Conservation (phyloP, 1,140 invertebrate genomes). For the Colletes latitarsis region DNA sequence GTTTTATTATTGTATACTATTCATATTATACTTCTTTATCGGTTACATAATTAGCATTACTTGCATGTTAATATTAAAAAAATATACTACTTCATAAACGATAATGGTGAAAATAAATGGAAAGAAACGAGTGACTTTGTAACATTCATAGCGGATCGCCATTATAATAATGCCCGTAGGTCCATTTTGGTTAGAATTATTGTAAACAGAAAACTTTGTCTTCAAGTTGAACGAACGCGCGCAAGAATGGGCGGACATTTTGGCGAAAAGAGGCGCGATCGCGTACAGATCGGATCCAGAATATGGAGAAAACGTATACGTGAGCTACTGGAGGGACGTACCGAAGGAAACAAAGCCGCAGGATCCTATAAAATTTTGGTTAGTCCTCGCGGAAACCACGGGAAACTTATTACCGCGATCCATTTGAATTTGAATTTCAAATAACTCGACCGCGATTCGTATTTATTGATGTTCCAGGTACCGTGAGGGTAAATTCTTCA, state of each 20-base stretch:
- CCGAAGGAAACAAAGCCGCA: constrained; percentile 65
- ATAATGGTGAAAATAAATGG: too few relatives aligned
- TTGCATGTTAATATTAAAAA: too few relatives aligned
- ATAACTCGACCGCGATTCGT: not conserved
- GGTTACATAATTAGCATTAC: too few relatives aligned
- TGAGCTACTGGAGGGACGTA: constrained; percentile 81
- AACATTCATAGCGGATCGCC: too few relatives aligned
- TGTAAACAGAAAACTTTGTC: not conserved
- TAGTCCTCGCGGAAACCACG: constrained; percentile 27
- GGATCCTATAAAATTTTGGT: constrained; percentile 73
- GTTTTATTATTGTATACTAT: too few relatives aligned
- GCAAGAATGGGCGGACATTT: constrained; percentile 85
- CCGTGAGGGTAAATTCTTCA: constrained; percentile 64
- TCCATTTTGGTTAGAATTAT: too few relatives aligned
- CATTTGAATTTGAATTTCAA: constrained; percentile 6
- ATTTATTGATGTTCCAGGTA: constrained; percentile 52
- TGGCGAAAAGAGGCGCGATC: constrained; percentile 83
- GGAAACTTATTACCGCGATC: constrained; percentile 6
- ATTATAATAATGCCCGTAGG: too few relatives aligned
- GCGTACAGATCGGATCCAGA: constrained; percentile 79
- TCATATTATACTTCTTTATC: too few relatives aligned
- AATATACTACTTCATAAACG: too few relatives aligned
- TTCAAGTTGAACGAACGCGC: constrained; percentile 80
- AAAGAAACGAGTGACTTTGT: too few relatives aligned
- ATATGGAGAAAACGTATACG: constrained; percentile 84